Evolutionary conservation across 2,888 invertebrate species (phyloP).

Genomic region (Xiphydria camelus): DNA sequence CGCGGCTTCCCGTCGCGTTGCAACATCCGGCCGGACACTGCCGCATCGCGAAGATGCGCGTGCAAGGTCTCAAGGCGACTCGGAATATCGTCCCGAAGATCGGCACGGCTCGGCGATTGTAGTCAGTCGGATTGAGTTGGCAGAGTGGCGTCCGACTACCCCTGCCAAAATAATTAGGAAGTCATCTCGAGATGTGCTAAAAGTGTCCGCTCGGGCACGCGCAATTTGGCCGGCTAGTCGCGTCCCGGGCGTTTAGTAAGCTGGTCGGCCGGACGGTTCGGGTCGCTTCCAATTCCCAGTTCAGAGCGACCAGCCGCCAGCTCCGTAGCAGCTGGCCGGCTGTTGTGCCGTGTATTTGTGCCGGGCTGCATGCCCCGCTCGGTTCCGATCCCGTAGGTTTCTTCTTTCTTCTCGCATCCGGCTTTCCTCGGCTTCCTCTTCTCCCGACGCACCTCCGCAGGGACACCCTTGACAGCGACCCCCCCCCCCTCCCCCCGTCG

Average conservation of each 20-base stretch:
- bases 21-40: too few species aligned
- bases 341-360: conserved; percentile 64
- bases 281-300: conserved; percentile 22
- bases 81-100: not conserved
- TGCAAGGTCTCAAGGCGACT: too few species aligned
- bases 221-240: conserved; percentile 55
- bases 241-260: conserved; percentile 60
- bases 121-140: conserved; percentile 59
- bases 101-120: conserved; percentile 58
- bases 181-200: conserved; percentile 67
- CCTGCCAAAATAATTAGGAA: conserved; percentile 82
- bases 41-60: too few species aligned
- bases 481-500: too few species aligned
- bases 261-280: conserved; percentile 51
- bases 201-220: conserved; percentile 65
- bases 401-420: not conserved
- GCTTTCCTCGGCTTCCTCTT: not conserved
- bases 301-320: conserved; percentile 25
- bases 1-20: too few species aligned
- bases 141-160: conserved; percentile 38
- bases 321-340: conserved; percentile 33
- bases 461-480: too few species aligned
- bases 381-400: not conserved
- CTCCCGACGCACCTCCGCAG: not conserved
- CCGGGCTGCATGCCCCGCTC: conserved; percentile 59